These are phyloP conservation scores for Phyllopteryx taeniolatus DNA, from an alignment of 2,113 vertebrate species.

Conservation along the genomic window DNA sequence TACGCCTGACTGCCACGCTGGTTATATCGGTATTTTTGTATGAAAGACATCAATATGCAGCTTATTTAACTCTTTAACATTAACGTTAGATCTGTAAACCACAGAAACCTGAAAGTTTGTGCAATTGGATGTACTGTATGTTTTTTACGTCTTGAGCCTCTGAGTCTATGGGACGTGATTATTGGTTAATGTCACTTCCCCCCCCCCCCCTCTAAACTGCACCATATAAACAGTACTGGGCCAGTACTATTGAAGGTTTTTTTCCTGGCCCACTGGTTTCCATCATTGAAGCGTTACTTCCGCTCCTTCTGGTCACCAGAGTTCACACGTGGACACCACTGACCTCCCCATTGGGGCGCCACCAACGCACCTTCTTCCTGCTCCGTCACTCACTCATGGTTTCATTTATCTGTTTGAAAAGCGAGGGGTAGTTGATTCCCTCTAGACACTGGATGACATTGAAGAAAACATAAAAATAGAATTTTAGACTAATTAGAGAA, in stretches of 20 bases:
- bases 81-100: slow-evolving; percentile 48
- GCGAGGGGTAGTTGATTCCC: slow-evolving; percentile 46
- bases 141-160: slow-evolving; percentile 52
- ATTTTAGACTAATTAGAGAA: no score
- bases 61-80: slow-evolving; percentile 40
- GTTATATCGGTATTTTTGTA: slow-evolving; percentile 27
- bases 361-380: slow-evolving; percentile 13
- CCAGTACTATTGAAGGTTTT: slow-evolving; percentile 29
- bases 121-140: slow-evolving; percentile 29
- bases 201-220: neutral
- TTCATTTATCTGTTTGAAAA: slow-evolving; percentile 59
- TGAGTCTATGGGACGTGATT: slow-evolving; percentile 37
- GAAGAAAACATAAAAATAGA: neutral
- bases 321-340: slow-evolving; percentile 39
- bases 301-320: slow-evolving; percentile 24
- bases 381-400: slow-evolving; percentile 37
- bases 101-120: slow-evolving; percentile 52
- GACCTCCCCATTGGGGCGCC: slow-evolving; percentile 18
- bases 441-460: slow-evolving; percentile 41
- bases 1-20: slow-evolving; percentile 12
- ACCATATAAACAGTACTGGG: slow-evolving; percentile 17
- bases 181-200: slow-evolving; percentile 24
- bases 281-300: slow-evolving; percentile 15
- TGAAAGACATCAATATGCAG: slow-evolving; percentile 36
- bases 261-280: slow-evolving; percentile 24